Evolutionary conservation across 2,888 invertebrate species (phyloP).

Genomic region (Spodoptera picta): DNA sequence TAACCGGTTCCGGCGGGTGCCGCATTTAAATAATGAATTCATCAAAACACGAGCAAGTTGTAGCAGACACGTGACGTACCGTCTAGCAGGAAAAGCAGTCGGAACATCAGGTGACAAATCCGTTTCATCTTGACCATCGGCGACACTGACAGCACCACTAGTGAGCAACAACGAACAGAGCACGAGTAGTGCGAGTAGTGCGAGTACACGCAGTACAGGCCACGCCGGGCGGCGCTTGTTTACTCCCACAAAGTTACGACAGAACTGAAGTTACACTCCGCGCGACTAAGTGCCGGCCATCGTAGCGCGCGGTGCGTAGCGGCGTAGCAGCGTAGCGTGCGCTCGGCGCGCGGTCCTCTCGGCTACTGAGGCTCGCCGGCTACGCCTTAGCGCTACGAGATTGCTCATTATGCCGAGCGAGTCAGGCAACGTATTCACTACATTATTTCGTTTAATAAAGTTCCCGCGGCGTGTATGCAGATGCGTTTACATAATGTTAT

Average conservation of each 20-base stretch:
- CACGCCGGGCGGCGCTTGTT: too few species aligned
- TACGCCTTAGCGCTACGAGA: constrained; percentile 64
- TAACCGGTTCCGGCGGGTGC: constrained; percentile 22
- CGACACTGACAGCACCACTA: constrained; percentile 54
- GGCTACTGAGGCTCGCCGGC: constrained; percentile 56
- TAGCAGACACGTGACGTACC: constrained; percentile 76
- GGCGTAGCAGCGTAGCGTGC: constrained; percentile 53
- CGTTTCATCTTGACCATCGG: constrained; percentile 80
- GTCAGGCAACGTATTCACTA: constrained; percentile 68
- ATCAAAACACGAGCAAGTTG: constrained; percentile 66
- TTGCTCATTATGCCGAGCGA: constrained; percentile 72
- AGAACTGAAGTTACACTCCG: constrained; percentile 1
- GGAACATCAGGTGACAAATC: constrained; percentile 82
- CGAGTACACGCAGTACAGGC: too few species aligned
- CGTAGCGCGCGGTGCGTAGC: constrained; percentile 33
- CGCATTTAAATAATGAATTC: constrained; percentile 29
- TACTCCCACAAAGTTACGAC: too few species aligned
- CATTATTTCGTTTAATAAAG: constrained; percentile 80
- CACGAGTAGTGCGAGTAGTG: too few species aligned
- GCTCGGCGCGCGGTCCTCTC: constrained; percentile 53
- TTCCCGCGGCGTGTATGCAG: constrained; percentile 65
- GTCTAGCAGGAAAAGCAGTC: constrained; percentile 81
- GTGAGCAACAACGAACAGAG: too few species aligned
- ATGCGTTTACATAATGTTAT: constrained; percentile 71
- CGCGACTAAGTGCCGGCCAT: constrained; percentile 33